phyloP scores from a whole-genome alignment of 1,140 invertebrate species.

The Spodoptera frugiperda region DNA sequence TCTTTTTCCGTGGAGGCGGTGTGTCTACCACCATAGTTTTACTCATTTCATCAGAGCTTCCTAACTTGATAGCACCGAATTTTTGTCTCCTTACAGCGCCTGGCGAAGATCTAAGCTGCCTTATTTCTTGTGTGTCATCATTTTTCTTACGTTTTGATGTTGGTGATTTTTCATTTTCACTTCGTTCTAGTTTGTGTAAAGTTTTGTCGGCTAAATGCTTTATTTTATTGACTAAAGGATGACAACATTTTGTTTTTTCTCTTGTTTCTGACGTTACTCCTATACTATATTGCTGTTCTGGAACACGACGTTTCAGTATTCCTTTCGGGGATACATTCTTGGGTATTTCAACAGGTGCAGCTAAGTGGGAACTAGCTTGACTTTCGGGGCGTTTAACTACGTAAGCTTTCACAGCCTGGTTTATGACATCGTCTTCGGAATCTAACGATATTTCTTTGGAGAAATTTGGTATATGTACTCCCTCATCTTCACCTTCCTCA shows the following conservation, averaged over 20 bases:
- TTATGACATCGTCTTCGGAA: slow-evolving; percentile 75
- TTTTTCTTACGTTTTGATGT: slow-evolving; percentile 75
- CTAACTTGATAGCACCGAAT: slow-evolving; percentile 80
- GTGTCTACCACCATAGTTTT: slow-evolving; percentile 77
- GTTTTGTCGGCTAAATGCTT: slow-evolving; percentile 88
- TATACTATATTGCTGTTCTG: slow-evolving; percentile 73
- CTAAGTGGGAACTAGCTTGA: slow-evolving; percentile 68
- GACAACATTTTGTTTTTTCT: slow-evolving; percentile 86
- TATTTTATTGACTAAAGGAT: slow-evolving; percentile 88
- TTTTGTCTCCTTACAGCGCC: slow-evolving; percentile 81
- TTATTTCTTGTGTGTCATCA: slow-evolving; percentile 80
- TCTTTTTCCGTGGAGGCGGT: slow-evolving; percentile 80
- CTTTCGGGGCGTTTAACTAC: slow-evolving; percentile 57
- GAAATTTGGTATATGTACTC: slow-evolving; percentile 83
- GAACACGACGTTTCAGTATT: slow-evolving; percentile 81
- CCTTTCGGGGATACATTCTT: slow-evolving; percentile 82
- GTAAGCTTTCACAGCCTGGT: slow-evolving; percentile 57
- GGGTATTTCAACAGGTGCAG: slow-evolving; percentile 67
- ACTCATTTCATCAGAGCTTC: slow-evolving; percentile 82
- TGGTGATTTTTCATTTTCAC: slow-evolving; percentile 84
- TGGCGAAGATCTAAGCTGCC: slow-evolving; percentile 81
- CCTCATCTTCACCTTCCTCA: slow-evolving; percentile 80
- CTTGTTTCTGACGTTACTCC: slow-evolving; percentile 74
- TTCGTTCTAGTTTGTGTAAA: slow-evolving; percentile 84
- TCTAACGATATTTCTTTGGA: slow-evolving; percentile 85